Conservation (phyloP, 2,113 vertebrate species). For the Coryphaenoides rupestris region DNA sequence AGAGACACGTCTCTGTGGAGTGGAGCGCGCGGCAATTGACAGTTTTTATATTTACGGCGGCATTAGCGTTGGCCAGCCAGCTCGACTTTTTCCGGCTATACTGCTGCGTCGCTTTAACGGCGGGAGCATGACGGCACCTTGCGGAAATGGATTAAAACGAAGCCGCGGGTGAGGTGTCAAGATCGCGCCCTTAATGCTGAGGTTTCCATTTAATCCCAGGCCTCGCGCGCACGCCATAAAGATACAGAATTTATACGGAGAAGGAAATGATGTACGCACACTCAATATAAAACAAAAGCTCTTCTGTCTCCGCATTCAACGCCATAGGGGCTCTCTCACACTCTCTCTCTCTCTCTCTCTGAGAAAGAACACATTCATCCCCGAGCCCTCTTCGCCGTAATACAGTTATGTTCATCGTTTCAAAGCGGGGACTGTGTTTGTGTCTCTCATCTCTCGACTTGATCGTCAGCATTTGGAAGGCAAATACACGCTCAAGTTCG, state of each 20-base stretch:
- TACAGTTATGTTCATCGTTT: conserved; percentile 10
- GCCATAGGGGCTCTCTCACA: conserved; percentile 16
- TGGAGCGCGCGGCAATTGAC: conserved; percentile 11
- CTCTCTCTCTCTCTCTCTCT: too few relatives aligned
- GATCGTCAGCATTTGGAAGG: conserved; percentile 5
- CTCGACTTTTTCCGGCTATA: conserved; percentile 19
- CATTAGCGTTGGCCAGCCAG: conserved; percentile 1
- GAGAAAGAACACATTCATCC: conserved; percentile 16
- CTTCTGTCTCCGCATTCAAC: conserved; percentile 4
- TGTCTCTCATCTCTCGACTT: not conserved
- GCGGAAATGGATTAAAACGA: conserved; percentile 18
- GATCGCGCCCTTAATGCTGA: conserved; percentile 16
- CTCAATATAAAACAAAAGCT: conserved; percentile 21
- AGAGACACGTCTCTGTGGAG: conserved; percentile 10
- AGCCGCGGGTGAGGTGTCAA: conserved; percentile 24
- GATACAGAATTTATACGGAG: conserved; percentile 27
- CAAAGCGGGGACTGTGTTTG: too few relatives aligned
- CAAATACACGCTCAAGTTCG: not conserved
- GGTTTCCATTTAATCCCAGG: conserved; percentile 6
- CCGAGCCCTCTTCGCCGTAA: conserved; percentile 1
- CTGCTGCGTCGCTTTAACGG: conserved; percentile 15
- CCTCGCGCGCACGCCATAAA: conserved; percentile 24
- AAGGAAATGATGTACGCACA: conserved; percentile 20
- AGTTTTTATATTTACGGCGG: conserved; percentile 4
- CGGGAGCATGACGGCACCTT: conserved; percentile 14